Percentiles rank a stretch among this genome's conserved stretches.
phyloP scores from a whole-genome alignment of 2,113 vertebrate species.

The Rhinolophus sinicus region DNA sequence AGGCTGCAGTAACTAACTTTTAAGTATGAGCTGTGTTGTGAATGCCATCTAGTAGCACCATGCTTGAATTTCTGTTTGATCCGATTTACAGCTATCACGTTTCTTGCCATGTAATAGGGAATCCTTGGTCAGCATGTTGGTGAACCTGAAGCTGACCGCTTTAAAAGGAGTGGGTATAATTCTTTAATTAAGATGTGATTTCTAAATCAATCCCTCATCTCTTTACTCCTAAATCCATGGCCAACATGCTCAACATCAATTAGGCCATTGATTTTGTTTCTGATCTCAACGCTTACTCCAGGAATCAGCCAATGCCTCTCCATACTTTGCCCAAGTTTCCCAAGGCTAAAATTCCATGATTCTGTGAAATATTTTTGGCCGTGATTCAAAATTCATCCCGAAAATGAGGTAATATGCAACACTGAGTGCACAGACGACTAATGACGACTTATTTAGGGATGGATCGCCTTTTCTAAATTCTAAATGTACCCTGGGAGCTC shows the following conservation, averaged over 20 bases:
- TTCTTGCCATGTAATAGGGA: background rate
- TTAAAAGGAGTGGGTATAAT: background rate
- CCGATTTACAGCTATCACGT: background rate
- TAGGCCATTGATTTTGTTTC: constrained; percentile 39
- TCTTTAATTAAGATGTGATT: background rate
- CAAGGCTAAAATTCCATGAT: background rate
- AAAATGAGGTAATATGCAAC: background rate
- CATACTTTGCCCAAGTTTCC: background rate
- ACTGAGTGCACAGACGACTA: background rate
- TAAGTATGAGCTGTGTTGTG: background rate
- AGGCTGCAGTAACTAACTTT: background rate
- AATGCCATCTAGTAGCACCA: background rate
- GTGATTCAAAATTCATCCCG: background rate
- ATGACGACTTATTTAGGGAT: background rate
- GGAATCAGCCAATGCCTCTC: constrained; percentile 45
- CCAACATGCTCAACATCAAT: constrained; percentile 40
- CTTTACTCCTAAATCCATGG: constrained; percentile 23
- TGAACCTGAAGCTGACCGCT: background rate
- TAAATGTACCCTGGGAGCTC: background rate
- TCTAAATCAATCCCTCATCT: background rate
- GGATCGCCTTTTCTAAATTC: background rate
- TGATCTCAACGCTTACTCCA: constrained; percentile 8
- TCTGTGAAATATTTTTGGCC: background rate
- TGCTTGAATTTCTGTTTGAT: background rate
- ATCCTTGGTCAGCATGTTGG: background rate